Conservation (phyloP, 2,797 vertebrate species). For the Muscicapa striata region DNA sequence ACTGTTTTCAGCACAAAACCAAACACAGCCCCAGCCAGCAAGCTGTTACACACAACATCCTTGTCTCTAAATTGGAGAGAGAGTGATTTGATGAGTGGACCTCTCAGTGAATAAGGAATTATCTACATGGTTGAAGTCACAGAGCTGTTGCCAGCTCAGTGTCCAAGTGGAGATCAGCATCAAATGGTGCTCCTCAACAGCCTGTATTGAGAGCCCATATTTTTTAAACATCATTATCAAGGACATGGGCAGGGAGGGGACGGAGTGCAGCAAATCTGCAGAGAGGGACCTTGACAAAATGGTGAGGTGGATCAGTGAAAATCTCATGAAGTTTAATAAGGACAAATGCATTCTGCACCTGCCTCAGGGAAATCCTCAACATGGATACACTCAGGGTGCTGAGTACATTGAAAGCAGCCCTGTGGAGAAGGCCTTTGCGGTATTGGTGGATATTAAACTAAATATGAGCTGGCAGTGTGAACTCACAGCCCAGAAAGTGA, state of each 20-base stretch:
- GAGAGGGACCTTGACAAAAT: neutral
- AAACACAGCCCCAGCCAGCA: neutral
- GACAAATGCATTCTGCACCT: neutral
- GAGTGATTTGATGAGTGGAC: neutral
- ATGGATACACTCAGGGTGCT: too few species aligned
- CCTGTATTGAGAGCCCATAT: accelerated
- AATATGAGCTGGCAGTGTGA: too few species aligned
- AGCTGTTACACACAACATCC: neutral
- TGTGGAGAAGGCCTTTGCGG: too few species aligned
- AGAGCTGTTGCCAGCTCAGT: neutral
- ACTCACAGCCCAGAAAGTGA: neutral
- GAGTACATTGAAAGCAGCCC: too few species aligned
- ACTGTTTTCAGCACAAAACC: neutral
- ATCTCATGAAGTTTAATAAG: neutral
- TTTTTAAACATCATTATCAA: neutral
- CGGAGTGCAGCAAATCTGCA: neutral
- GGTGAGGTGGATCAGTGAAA: accelerated
- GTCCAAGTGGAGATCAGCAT: neutral
- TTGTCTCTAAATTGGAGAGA: neutral
- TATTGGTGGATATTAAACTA: too few species aligned
- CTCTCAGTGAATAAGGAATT: neutral
- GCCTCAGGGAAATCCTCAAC: too few species aligned
- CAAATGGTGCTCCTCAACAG: accelerated
- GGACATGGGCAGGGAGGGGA: neutral
- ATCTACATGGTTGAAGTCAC: neutral